Conservation (phyloP, 2,113 vertebrate species). For the Turnix velox region DNA sequence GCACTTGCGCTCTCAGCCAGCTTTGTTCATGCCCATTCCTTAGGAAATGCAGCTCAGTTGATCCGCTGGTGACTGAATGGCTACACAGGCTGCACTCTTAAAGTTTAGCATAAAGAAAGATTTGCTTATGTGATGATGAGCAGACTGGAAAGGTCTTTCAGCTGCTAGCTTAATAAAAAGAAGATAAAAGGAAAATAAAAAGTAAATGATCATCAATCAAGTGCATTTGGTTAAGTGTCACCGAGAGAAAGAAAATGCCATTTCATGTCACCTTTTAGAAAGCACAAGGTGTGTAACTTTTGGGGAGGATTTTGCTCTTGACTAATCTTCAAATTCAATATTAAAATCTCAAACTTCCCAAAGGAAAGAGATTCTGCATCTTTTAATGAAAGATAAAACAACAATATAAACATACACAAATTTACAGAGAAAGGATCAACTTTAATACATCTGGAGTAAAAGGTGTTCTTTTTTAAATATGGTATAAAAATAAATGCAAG, state of each 20-base stretch:
- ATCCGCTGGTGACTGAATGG: accelerated
- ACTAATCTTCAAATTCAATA: slow-evolving; percentile 30
- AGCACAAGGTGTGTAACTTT: slow-evolving; percentile 11
- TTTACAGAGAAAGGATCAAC: slow-evolving; percentile 89
- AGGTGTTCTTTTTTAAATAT: slow-evolving; percentile 92
- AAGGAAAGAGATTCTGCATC: slow-evolving; percentile 76
- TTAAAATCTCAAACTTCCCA: slow-evolving; percentile 65
- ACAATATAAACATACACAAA: slow-evolving; percentile 83
- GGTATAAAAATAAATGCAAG: slow-evolving; percentile 99
- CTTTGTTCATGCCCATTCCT: neutral
- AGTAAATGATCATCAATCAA: slow-evolving; percentile 26
- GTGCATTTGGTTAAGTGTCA: slow-evolving; percentile 44
- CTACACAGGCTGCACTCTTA: neutral
- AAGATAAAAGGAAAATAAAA: slow-evolving; percentile 50
- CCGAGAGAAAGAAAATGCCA: slow-evolving; percentile 63
- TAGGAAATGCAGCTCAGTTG: neutral
- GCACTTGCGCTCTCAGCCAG: neutral
- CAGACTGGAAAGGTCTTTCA: slow-evolving; percentile 36
- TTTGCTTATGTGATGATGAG: slow-evolving; percentile 5
- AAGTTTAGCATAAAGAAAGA: neutral
- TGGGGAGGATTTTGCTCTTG: neutral
- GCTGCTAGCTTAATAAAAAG: slow-evolving; percentile 33
- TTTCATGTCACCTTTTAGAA: slow-evolving; percentile 44
- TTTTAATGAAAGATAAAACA: slow-evolving; percentile 85
- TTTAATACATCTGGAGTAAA: slow-evolving; percentile 95